Conservation (phyloP, 2,888 invertebrate genomes). For the Ochropacha duplaris region DNA sequence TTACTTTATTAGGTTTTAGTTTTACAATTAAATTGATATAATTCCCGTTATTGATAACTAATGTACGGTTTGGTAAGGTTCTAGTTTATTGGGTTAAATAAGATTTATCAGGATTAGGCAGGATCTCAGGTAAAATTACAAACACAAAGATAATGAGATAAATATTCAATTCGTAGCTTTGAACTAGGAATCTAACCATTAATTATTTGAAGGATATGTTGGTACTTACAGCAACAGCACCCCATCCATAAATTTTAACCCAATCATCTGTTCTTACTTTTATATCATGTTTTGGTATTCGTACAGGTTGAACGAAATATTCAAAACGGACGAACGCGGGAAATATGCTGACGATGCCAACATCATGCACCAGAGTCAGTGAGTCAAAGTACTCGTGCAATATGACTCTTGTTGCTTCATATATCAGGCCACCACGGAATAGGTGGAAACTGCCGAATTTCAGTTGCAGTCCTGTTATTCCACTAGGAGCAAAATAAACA, state of each 20-base stretch:
- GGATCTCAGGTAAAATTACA: too few species aligned
- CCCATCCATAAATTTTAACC: slow-evolving; percentile 12
- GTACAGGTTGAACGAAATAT: neutral
- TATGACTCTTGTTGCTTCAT: slow-evolving; percentile 5
- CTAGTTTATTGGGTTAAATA: too few species aligned
- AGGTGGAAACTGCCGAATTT: slow-evolving; percentile 3
- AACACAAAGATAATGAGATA: too few species aligned
- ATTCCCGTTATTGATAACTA: too few species aligned
- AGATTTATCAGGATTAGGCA: too few species aligned
- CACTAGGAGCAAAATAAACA: neutral
- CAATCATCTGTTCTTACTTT: neutral
- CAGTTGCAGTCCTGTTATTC: neutral
- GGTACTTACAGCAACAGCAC: neutral
- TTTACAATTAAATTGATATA: too few species aligned
- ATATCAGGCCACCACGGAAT: neutral
- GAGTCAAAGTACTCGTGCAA: slow-evolving; percentile 2
- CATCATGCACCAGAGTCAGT: slow-evolving; percentile 7
- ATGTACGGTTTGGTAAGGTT: too few species aligned
- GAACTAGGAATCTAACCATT: too few species aligned
- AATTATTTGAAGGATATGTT: neutral
- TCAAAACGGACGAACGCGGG: neutral
- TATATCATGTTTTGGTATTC: neutral
- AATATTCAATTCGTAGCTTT: too few species aligned
- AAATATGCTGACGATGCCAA: slow-evolving; percentile 8
- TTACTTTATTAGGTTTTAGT: neutral